Percentiles rank a stretch among this genome's conserved stretches.
Evolutionary conservation across 2,797 vertebrate genomes (phyloP).

Genomic region (Sylvia borin): DNA sequence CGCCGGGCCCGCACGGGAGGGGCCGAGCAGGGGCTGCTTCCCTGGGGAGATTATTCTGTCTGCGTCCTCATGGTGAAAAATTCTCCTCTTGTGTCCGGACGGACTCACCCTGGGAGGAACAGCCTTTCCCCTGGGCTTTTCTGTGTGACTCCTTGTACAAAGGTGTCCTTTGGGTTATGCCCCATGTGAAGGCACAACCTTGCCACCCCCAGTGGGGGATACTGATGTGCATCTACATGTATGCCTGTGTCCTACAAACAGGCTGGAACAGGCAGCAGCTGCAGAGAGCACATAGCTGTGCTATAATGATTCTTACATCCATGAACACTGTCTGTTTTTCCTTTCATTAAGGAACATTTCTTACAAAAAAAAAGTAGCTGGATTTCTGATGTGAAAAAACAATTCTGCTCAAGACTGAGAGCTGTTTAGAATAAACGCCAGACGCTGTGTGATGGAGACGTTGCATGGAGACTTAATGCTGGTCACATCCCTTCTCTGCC

Average conservation of each 20-base stretch:
- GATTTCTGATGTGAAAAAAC: constrained; percentile 43
- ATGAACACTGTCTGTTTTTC: background rate
- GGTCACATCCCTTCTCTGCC: constrained; percentile 65
- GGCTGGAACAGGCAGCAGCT: background rate
- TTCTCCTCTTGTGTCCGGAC: background rate
- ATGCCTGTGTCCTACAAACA: background rate
- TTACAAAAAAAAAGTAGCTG: constrained; percentile 2
- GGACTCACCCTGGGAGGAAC: background rate
- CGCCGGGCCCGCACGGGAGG: background rate
- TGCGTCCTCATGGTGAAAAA: background rate
- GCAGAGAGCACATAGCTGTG: background rate
- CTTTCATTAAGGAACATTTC: constrained; percentile 34
- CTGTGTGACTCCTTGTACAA: background rate
- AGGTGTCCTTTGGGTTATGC: background rate
- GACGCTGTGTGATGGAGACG: constrained; percentile 61
- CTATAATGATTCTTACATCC: background rate
- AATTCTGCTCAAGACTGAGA: constrained; percentile 31
- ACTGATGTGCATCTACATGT: background rate
- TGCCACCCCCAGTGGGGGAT: background rate
- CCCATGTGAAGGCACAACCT: background rate
- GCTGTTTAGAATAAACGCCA: constrained; percentile 60
- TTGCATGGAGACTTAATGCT: constrained; percentile 57
- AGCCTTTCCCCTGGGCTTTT: background rate
- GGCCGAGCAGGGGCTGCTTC: background rate
- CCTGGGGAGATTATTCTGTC: background rate